Evolutionary conservation across 2,888 invertebrate species (phyloP), one percentile per base, ranked within the genome.

Genomic region (Tubiluchus corallicola): DNA sequence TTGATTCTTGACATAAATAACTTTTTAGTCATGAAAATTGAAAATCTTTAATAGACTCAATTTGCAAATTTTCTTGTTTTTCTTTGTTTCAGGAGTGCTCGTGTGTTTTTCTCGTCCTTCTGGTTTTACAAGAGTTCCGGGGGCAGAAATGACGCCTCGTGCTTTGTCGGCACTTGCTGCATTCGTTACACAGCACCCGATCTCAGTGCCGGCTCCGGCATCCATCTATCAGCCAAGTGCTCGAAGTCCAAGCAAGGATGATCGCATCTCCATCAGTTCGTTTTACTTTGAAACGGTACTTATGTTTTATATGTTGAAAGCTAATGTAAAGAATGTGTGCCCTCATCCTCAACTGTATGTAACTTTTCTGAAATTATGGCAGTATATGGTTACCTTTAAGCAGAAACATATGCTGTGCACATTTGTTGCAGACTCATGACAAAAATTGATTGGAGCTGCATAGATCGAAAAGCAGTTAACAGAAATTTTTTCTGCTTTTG

Each of bases 251-350:
- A 64, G 65, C 2, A 55, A 57, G 3, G 59, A 63, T 19, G 57
- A 58, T 41, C 51, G 51, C 20, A 52, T 70, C 38, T 72, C 79
- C 41, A 75, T 83, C 53, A 73, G 80, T 52, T 75, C 77, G 0
- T 83, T 80, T 61, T 84, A 82, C 63, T 77, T 79, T 59, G 81
- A 81, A 64, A 80, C n/a, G n/a, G n/a, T n/a, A n/a, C n/a, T n/a
- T n/a, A n/a, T n/a, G n/a, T n/a, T n/a, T n/a, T n/a, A n/a, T n/a
- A n/a, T n/a, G n/a, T n/a, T n/a, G n/a, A n/a, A n/a, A n/a, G n/a
- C n/a, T n/a, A n/a, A n/a, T n/a, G n/a, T n/a, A n/a, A n/a, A n/a
- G n/a, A n/a, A n/a, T n/a, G n/a, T n/a, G n/a, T n/a, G n/a, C n/a
- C n/a, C n/a, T n/a, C n/a, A n/a, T n/a, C n/a, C n/a, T n/a, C n/a